Conservation (phyloP, 1,140 invertebrate species). For the Paralvinella palmiformis region DNA sequence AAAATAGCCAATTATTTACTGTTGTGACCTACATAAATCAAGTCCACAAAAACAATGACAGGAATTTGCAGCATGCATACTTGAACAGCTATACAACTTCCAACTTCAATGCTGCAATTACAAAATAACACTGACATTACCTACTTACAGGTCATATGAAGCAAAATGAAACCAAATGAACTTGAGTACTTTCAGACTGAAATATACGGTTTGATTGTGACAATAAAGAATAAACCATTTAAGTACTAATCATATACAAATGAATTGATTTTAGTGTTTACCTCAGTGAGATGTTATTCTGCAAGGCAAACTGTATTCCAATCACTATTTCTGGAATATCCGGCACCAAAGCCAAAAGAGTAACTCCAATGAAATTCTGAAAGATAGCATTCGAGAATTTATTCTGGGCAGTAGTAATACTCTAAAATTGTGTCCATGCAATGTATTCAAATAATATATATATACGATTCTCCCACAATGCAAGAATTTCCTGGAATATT, state of each 20-base stretch:
- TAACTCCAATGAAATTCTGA: conserved; percentile 43
- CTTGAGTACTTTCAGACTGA: background rate
- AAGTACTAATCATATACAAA: background rate
- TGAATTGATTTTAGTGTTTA: conserved; percentile 3
- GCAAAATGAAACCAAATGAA: background rate
- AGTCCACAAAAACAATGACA: conserved; percentile 31
- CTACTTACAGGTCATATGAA: background rate
- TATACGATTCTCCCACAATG: no score
- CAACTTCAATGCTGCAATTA: conserved; percentile 39
- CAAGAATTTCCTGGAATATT: no score
- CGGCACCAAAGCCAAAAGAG: conserved; percentile 37
- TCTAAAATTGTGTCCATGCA: no score
- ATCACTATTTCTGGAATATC: conserved; percentile 43
- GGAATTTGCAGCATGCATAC: conserved; percentile 43
- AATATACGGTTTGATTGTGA: background rate
- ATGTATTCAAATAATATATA: no score
- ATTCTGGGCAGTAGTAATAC: no score
- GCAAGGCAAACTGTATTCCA: conserved; percentile 43
- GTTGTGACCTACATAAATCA: conserved; percentile 26
- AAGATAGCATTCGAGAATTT: conserved; percentile 14
- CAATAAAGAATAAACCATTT: background rate
- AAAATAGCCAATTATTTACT: background rate
- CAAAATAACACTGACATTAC: background rate
- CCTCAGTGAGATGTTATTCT: conserved; percentile 45
- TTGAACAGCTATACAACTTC: conserved; percentile 39